Percentiles rank a stretch among this genome's conserved stretches.
Evolutionary conservation across 2,113 vertebrate species (phyloP).

Genomic region (Toxostoma redivivum): DNA sequence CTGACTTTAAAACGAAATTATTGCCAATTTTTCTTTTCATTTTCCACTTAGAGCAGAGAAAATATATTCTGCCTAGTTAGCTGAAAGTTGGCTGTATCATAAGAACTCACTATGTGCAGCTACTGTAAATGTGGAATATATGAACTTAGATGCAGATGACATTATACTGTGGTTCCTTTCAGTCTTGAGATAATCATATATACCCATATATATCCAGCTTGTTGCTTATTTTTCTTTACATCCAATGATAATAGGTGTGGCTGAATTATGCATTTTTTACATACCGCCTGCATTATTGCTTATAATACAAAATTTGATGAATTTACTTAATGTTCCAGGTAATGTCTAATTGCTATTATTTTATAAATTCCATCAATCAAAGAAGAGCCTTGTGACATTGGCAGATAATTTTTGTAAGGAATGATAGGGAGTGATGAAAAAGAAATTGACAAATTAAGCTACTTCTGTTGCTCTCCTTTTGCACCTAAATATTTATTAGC

Average conservation of each 20-base stretch:
- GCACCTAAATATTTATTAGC: not conserved
- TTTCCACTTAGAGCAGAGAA: not conserved
- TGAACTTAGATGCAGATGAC: not conserved
- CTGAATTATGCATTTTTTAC: not conserved
- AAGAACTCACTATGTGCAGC: not conserved
- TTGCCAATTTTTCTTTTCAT: not conserved
- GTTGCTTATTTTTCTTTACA: not conserved
- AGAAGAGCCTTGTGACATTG: not conserved
- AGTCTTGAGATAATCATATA: not conserved
- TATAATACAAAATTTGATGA: not conserved
- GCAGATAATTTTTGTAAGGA: not conserved
- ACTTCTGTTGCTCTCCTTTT: not conserved
- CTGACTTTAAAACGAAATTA: not conserved
- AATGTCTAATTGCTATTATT: not conserved
- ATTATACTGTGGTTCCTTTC: not conserved
- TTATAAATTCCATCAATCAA: not conserved
- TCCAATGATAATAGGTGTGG: not conserved
- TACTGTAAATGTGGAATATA: not conserved
- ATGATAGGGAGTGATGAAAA: not conserved
- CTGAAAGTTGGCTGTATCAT: not conserved
- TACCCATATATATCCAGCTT: rapidly evolving
- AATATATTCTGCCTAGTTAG: not conserved
- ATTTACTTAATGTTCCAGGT: not conserved
- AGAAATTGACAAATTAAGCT: not conserved
- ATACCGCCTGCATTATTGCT: not conserved